Conservation (phyloP, 2,797 vertebrate genomes). For the Geotrypetes seraphini region DNA sequence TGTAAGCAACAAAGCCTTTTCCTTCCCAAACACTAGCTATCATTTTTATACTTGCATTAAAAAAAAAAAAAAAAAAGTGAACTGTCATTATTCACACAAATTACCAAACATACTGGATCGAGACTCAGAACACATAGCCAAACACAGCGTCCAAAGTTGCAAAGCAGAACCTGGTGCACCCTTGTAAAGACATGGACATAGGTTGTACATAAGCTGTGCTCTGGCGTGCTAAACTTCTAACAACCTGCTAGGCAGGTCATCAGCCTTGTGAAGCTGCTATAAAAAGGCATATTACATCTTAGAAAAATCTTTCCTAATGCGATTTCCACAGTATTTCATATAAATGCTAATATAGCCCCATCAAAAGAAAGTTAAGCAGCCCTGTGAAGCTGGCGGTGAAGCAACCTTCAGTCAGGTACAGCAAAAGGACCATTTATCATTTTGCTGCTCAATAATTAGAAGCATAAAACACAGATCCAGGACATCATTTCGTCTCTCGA, state of each 20-base stretch:
- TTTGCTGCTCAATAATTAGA: accelerated
- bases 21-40: no score
- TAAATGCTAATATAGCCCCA: slow-evolving; percentile 19
- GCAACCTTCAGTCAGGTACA: slow-evolving; percentile 23
- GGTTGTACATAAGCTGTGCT: background rate
- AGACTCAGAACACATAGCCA: no score
- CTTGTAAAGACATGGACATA: background rate
- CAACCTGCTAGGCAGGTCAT: background rate
- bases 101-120: no score
- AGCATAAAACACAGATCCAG: background rate
- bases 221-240: slow-evolving; percentile 17
- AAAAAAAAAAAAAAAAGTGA: no score
- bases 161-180: background rate
- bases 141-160: no score
- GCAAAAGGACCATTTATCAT: background rate
- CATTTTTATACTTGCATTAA: no score
- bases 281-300: background rate
- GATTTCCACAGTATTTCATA: background rate
- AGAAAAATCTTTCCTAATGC: slow-evolving; percentile 3
- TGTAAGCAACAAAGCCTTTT: no score
- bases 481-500: accelerated
- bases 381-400: slow-evolving; percentile 24
- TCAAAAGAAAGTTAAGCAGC: slow-evolving; percentile 27
- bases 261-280: background rate
- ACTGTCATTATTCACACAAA: no score